A percentile compares a stretch with the other conserved stretches of the same genome.
Conservation (phyloP, 2,797 vertebrate species). For the Distichodus sexfasciatus region DNA sequence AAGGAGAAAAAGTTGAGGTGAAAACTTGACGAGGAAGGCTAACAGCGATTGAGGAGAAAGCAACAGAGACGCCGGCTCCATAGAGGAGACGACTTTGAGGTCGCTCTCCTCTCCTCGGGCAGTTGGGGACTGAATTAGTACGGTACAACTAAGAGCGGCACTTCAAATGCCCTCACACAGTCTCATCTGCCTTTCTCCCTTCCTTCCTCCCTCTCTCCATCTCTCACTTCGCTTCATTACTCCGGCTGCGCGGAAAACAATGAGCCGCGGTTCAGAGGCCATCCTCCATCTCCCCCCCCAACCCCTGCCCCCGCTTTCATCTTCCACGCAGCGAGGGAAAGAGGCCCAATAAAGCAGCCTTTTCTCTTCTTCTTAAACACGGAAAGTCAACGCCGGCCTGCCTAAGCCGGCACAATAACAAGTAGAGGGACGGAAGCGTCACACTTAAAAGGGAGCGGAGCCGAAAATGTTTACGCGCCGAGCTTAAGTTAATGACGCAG, state of each 20-base stretch:
- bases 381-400: conserved; percentile 25
- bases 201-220: conserved; percentile 22
- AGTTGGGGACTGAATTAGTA: conserved; percentile 55
- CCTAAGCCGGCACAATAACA: conserved; percentile 36
- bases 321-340: conserved; percentile 35
- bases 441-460: conserved; percentile 19
- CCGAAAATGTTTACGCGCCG: conserved; percentile 28
- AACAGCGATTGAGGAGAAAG: conserved; percentile 9
- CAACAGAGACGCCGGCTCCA: not conserved
- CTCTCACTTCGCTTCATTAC: conserved; percentile 53
- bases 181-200: conserved; percentile 39
- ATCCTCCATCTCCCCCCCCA: conserved; percentile 18
- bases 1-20: too few relatives aligned
- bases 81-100: conserved; percentile 26
- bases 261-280: conserved; percentile 37
- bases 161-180: conserved; percentile 60
- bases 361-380: conserved; percentile 8
- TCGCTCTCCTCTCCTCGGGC: conserved; percentile 47
- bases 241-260: conserved; percentile 37
- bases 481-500: conserved; percentile 12
- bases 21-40: too few relatives aligned
- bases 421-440: not conserved
- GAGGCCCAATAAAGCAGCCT: conserved; percentile 10
- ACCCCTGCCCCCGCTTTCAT: too few relatives aligned
- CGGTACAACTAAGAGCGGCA: conserved; percentile 51